Evolutionary conservation across 2,113 vertebrate species (phyloP).

Genomic region (Ictalurus punctatus): DNA sequence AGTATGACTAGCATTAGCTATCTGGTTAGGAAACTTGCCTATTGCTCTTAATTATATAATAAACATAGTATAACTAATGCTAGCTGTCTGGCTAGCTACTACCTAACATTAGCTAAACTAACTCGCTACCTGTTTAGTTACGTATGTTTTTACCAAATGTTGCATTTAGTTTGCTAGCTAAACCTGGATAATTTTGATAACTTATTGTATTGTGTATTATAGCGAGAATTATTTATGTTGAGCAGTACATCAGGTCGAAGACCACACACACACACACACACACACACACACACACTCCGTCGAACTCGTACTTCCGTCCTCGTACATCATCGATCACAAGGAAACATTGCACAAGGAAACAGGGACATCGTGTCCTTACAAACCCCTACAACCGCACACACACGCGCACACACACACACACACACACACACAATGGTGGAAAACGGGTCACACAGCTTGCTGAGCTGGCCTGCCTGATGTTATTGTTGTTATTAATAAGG

Average conservation of each 20-base stretch:
- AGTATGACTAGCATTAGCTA: not conserved
- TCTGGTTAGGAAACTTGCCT: not conserved
- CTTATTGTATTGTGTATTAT: not conserved
- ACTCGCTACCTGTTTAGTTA: not conserved
- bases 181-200: not conserved
- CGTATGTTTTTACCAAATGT: not conserved
- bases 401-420: conserved; percentile 38
- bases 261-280: conserved; percentile 9
- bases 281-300: not conserved
- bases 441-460: conserved; percentile 36
- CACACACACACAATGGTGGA: conserved; percentile 32
- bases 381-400: conserved; percentile 33
- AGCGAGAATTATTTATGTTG: not conserved
- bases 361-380: conserved; percentile 28
- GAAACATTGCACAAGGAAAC: conserved; percentile 24
- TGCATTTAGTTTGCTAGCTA: not conserved
- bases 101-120: not conserved
- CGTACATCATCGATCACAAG: conserved; percentile 28
- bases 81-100: not conserved
- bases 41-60: not conserved
- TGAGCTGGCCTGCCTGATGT: conserved; percentile 27
- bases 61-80: not conserved
- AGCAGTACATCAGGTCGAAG: not conserved
- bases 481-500: conserved; percentile 54
- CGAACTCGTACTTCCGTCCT: not conserved